Base-by-base conservation (phyloP, 2,888 invertebrate genomes). In the Taphrorychus bicolor region DNA sequence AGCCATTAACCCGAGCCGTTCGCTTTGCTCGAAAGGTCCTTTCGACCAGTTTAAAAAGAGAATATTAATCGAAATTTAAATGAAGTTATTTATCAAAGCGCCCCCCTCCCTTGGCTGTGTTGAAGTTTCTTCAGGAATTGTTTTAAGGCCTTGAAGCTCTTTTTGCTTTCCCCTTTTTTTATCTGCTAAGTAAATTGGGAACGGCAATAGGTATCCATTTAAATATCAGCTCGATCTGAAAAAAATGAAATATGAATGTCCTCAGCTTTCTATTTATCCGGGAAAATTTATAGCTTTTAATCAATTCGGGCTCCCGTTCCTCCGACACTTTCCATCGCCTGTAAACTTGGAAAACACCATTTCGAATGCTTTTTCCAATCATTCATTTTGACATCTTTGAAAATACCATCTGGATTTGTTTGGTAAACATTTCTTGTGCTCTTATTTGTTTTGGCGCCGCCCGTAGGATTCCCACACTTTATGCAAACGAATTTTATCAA, bases 31-130 rank as follows among this genome's bases (percentile, higher is more conserved):
- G 14, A 54, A 58, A 64, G 48, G 16, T 56, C 57, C 52, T 61
- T 66, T 61, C 65, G 65, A 59, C 54, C 59, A 53, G 65, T 65
- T 66, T 59, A 68, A 68, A 63, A 68, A 59, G 61, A 58, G n/a
- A 68, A 68, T 63, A 68, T 67, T 67, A 67, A 67, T 67, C 62
- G 63, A 59, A 59, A 68, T 63, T 61, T 68, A 68, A 68, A 68
- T 68, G 63, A 63, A 62, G 68, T 68, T 62, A 67, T 67, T 67
- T 67, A 67, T 67, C 59, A 61, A 68, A 63, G 54, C 54, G 48
- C 9, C 40, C 17, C 7, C 45, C 14, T 11, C 3, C 11, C 32
- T 32, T 32, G 32, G 9, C 3, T 11, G 2, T 32, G n/a, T 3
- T 7, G 32, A 3, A 1, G 32, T 1, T 9, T 32, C 3, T 3